A percentile compares a stretch with the other conserved stretches of the same genome.
phyloP scores from a whole-genome alignment of 1,140 invertebrate species.

The Atta cephalotes region DNA sequence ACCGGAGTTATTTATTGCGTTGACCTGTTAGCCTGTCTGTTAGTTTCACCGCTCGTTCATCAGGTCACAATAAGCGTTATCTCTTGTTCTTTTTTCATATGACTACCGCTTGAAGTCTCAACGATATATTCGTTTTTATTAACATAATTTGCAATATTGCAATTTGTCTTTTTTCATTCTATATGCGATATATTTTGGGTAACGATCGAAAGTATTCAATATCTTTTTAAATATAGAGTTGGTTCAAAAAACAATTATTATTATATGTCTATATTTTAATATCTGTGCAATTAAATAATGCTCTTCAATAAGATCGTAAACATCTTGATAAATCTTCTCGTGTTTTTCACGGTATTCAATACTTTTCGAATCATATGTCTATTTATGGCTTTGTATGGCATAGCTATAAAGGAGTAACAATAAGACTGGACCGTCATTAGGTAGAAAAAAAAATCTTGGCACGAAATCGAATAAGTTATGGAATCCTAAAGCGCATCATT shows the following conservation, averaged over 20 bases:
- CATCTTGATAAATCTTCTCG: conserved; percentile 19
- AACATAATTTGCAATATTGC: conserved; percentile 50
- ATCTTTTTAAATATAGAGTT: conserved; percentile 8
- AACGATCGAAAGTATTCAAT: not conserved
- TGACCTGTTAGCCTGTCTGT: conserved; percentile 81
- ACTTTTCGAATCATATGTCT: not conserved
- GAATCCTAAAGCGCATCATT: conserved; percentile 65
- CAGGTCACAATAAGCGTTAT: conserved; percentile 81
- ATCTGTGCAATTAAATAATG: conserved; percentile 7
- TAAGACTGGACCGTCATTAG: conserved; percentile 80
- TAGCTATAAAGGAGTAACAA: conserved; percentile 83
- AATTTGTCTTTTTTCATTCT: conserved; percentile 26
- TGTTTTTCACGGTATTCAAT: conserved; percentile 16
- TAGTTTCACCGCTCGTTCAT: conserved; percentile 81
- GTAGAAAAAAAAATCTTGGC: conserved; percentile 62
- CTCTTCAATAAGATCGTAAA: not conserved
- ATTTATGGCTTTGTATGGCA: conserved; percentile 73
- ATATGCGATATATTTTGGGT: not conserved
- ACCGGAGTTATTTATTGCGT: conserved; percentile 84
- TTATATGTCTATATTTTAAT: not conserved
- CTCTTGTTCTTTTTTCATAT: conserved; percentile 61
- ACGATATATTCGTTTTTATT: conserved; percentile 71
- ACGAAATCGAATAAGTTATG: conserved; percentile 79
- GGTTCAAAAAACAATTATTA: not conserved
- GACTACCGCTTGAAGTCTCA: conserved; percentile 31